Base-by-base conservation (phyloP, 2,113 vertebrate genomes). In the Balaeniceps rex region DNA sequence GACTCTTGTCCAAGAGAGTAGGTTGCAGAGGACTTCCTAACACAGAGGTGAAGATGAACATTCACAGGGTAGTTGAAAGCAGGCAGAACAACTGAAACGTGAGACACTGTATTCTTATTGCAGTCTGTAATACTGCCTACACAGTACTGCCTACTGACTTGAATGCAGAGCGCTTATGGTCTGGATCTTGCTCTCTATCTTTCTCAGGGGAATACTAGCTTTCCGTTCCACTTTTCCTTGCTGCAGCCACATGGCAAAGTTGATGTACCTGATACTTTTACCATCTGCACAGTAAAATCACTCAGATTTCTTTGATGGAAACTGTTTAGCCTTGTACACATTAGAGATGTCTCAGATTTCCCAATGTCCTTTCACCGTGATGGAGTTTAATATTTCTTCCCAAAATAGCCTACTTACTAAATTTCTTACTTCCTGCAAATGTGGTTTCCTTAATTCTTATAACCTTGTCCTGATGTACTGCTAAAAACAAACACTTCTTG, bases 301-400 rank as follows among this genome's bases (percentile, higher is more conserved):
- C 74, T 96, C 68, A 11, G 31, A 86, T 84, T 93, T 90, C 87
- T 95, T 87, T 87, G 80, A 94, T 84, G 55, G 84, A 84, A 94
- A 83, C 81, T 44, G 33, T 44, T 34, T 70, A 77, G 66, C 54
- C 46, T 93, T 77, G 49, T 19, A 82, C 22, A 76, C 92, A 95
- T 91, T 76, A 95, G 61, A 79, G 36, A 69, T 21, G 13, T 91
- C 92, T 97, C 91, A 82, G 33, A 63, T 97, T 91, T 95, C 94
- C 61, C 72, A 69, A 42, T 46, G 57, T 89, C 61, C 61, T 94
- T 94, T 77, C 34, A 76, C 31, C 38, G 15, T 51, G 74, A 54
- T 51, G 25, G 36, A 91, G 77, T 75, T 89, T 92, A 84, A 81
- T 66, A 82, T 40, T 94, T 42, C 65, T 72, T 85, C 88, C 70